phyloP scores from a whole-genome alignment of 2,113 vertebrate genomes.

The mouse (Mus musculus) region DNA sequence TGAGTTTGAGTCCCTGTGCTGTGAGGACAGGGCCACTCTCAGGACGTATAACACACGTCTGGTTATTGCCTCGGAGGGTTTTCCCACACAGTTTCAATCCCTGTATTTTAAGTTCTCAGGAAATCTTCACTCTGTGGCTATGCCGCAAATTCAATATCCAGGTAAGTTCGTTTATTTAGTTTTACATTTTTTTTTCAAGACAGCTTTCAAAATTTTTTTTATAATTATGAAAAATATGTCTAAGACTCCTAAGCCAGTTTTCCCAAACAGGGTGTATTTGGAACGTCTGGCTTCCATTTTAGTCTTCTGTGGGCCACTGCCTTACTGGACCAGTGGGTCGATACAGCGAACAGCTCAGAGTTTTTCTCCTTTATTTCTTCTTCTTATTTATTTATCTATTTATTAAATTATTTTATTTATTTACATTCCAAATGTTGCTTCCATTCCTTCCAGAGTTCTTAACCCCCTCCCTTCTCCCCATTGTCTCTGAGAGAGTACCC shows the following conservation, averaged over 20 bases:
- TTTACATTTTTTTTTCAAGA: background rate
- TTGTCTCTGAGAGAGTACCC: too few species aligned
- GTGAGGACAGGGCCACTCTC: background rate
- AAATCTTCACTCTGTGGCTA: background rate
- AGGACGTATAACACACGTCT: background rate
- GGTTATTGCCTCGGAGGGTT: background rate
- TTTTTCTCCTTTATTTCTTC: too few species aligned
- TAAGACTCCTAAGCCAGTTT: background rate
- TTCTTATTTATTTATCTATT: background rate
- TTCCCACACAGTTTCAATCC: background rate
- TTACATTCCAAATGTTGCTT: too few species aligned
- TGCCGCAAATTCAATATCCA: background rate
- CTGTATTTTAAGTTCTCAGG: background rate
- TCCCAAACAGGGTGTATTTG: background rate
- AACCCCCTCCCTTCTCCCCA: too few species aligned
- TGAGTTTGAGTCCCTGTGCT: background rate
- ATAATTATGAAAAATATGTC: background rate
- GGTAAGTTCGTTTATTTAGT: background rate
- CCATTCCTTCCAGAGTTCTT: too few species aligned
- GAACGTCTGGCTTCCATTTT: background rate
- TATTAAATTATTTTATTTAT: too few species aligned
- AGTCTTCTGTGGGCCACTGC: background rate
- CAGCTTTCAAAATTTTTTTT: background rate
- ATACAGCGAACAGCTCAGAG: background rate
- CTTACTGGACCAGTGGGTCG: background rate